Evolutionary conservation across 2,888 invertebrate species (phyloP).

Genomic region (Neoaliturus tenellus): DNA sequence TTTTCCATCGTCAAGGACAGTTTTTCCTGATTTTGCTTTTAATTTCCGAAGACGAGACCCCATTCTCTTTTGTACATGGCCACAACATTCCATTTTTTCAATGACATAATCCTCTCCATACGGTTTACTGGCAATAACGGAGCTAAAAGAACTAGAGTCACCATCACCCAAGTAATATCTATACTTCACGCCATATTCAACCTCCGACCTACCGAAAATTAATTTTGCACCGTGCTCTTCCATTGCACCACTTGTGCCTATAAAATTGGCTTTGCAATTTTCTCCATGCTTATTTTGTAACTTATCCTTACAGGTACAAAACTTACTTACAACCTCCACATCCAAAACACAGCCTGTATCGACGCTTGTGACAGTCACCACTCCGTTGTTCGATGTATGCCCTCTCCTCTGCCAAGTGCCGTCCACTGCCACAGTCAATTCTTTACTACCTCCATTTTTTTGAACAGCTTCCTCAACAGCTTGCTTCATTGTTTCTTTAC

Average conservation of each 20-base stretch:
- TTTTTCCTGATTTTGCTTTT: slow-evolving; percentile 12
- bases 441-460: background rate
- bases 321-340: slow-evolving; percentile 16
- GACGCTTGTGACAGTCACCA: slow-evolving; percentile 11
- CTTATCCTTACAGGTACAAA: background rate
- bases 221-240: background rate
- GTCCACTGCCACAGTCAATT: slow-evolving; percentile 11
- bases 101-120: slow-evolving; percentile 19
- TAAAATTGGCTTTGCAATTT: slow-evolving; percentile 21
- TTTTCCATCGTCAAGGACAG: slow-evolving; percentile 14
- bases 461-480: slow-evolving; percentile 21
- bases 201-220: background rate
- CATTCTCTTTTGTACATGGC: slow-evolving; percentile 4
- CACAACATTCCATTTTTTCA: slow-evolving; percentile 41
- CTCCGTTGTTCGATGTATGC: slow-evolving; percentile 33
- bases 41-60: background rate
- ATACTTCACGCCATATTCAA: slow-evolving; percentile 11
- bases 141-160: slow-evolving; percentile 3
- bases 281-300: background rate
- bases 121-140: background rate
- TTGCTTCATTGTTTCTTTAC: slow-evolving; percentile 17
- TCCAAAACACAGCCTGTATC: slow-evolving; percentile 19
- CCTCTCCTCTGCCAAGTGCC: slow-evolving; percentile 32
- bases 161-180: slow-evolving; percentile 23
- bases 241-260: slow-evolving; percentile 33